These are phyloP conservation scores for Procavia capensis DNA, from an alignment of 2,113 vertebrate genomes.

Conservation along the genomic window DNA sequence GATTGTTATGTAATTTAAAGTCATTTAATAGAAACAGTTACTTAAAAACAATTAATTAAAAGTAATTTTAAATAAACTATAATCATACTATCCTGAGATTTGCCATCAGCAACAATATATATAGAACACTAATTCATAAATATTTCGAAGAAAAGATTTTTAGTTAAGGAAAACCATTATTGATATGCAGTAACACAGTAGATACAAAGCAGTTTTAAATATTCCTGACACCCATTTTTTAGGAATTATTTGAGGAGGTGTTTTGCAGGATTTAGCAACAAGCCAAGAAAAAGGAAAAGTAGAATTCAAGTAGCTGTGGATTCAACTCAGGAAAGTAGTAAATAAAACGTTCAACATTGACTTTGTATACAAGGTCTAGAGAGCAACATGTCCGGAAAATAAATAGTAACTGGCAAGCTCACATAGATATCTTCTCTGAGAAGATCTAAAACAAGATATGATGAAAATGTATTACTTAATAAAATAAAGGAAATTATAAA, in stretches of 20 bases:
- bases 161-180: background rate
- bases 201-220: background rate
- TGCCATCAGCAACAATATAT: background rate
- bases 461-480: background rate
- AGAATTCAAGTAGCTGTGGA: background rate
- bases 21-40: background rate
- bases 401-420: too few species aligned
- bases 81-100: background rate
- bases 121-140: background rate
- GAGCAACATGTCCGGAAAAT: too few species aligned
- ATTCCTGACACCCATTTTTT: background rate
- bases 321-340: background rate
- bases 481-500: background rate
- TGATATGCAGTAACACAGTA: background rate
- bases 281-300: background rate
- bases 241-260: background rate
- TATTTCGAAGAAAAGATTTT: background rate
- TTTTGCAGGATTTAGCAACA: background rate
- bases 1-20: background rate
- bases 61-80: background rate
- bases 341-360: rapidly evolving
- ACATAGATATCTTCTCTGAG: background rate
- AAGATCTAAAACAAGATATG: background rate
- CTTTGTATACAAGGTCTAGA: too few species aligned
- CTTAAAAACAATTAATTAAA: background rate